These are phyloP conservation scores for Scomberomorus guttatus DNA, from an alignment of 2,797 vertebrate species.

Conservation along the genomic window DNA sequence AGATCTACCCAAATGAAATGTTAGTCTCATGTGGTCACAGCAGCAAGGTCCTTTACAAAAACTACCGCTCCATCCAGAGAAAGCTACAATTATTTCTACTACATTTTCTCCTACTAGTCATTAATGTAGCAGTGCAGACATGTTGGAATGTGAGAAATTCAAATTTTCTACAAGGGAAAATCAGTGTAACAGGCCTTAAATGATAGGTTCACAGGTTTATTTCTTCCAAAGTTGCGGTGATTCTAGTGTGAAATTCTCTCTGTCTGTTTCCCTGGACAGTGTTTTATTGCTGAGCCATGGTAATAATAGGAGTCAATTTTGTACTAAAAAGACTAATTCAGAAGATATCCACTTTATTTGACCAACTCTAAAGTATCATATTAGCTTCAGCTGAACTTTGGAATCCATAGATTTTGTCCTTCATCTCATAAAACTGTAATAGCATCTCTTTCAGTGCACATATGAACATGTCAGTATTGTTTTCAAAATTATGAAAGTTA, in stretches of 20 bases:
- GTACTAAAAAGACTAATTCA: neutral
- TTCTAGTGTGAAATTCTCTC: neutral
- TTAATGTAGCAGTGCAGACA: conserved; percentile 36
- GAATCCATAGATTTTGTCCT: neutral
- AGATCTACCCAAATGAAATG: neutral
- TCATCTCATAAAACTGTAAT: neutral
- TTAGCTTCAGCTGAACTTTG: neutral
- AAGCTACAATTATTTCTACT: neutral
- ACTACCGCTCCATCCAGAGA: neutral
- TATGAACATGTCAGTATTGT: too few species aligned
- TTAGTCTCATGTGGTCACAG: conserved; percentile 13
- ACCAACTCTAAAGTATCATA: neutral
- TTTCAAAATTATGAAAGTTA: too few species aligned
- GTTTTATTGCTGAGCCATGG: neutral
- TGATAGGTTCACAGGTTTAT: neutral
- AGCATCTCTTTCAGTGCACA: neutral
- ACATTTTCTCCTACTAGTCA: neutral
- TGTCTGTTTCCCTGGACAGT: neutral
- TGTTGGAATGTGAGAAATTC: neutral
- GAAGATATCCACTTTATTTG: neutral
- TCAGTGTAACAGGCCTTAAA: too few species aligned
- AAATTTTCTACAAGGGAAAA: neutral
- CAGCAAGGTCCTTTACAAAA: neutral
- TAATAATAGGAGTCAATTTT: neutral
- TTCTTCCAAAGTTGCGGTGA: neutral